Evolutionary conservation across 92 coral and sea anemone genomes (phyloP), one percentile per base, ranked within the genome.

Genomic region (Virgularia gustaviana): DNA sequence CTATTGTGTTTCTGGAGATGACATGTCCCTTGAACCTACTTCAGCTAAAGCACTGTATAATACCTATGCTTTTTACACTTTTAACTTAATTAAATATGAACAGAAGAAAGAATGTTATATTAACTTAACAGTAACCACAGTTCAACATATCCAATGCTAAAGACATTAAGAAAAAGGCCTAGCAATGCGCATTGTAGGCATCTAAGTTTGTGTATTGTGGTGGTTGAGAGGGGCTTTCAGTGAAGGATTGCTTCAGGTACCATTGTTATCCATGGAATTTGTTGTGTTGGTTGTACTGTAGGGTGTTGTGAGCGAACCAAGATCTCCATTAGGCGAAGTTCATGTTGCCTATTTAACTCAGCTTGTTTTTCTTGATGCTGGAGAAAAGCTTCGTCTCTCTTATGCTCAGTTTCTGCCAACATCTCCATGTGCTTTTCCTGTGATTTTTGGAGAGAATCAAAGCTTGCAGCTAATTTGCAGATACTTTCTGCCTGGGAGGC

Each of bases 351-450:
- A 58, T 82, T 82, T 35, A 77, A 68, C 63, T 82, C 82, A 36
- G 75, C 82, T 43, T 82, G 86, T 70, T 77, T 82, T 51, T 82
- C 86, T 62, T 82, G 86, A 59, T 82, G 70, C 53, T 53, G 37
- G 22, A 83, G 75, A 28, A 70, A 83, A 28, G 87, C 41, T 42
- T 71, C 70, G 22, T 82, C 71, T 20, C 83, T 77, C 73, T 61
- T 82, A 41, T 62, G 59, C 10, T 77, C 87, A 63, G 79, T 75
- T 63, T 77, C 83, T 30, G 72, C 42, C 79, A 74, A 77, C 49
- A 41, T 62, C 51, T 77, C 74, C 79, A 77, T 83, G 63, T 75
- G 44, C 47, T 70, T 61, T 20, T 83, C 83, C 32, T 83, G 87
- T 58, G 79, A 35, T 63, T 83, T 71, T 77, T 62, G 74, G 63